A percentile compares a stretch with the other conserved stretches of the same genome.
phyloP scores from a whole-genome alignment of 1,140 invertebrate species.

The Leptinotarsa undecemlineata region DNA sequence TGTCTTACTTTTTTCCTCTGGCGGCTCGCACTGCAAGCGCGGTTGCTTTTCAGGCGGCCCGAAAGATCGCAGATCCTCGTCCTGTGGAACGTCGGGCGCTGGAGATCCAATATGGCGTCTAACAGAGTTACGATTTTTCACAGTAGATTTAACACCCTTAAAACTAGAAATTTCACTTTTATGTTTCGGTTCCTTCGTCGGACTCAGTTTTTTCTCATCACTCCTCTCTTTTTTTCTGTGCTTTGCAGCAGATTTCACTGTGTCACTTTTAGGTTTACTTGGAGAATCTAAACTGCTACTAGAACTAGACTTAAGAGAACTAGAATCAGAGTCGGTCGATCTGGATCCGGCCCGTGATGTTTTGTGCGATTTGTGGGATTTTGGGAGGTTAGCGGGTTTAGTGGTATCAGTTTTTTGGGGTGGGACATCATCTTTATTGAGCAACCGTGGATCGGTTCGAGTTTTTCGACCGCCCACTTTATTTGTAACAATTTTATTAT shows the following conservation, averaged over 20 bases:
- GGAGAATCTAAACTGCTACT: conserved; percentile 37
- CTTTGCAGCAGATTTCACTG: conserved; percentile 27
- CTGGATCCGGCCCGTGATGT: not conserved
- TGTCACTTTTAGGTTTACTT: conserved; percentile 43
- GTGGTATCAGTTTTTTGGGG: conserved; percentile 42
- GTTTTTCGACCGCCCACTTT: conserved; percentile 49
- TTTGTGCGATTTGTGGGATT: conserved; percentile 46
- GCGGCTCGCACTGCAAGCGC: conserved; percentile 47
- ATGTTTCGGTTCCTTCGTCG: conserved; percentile 7
- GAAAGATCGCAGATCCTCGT: conserved; percentile 65
- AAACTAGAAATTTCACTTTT: conserved; percentile 33
- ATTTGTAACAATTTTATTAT: conserved; percentile 52
- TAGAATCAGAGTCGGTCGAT: conserved; percentile 6
- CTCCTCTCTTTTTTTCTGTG: conserved; percentile 40
- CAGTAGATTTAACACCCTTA: conserved; percentile 61
- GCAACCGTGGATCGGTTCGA: conserved; percentile 52
- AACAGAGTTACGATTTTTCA: conserved; percentile 67
- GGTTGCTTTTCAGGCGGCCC: conserved; percentile 48
- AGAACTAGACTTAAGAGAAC: conserved; percentile 29
- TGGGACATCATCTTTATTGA: conserved; percentile 45
- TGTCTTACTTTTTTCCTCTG: conserved; percentile 48
- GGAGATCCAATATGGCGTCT: conserved; percentile 61
- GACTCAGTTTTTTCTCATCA: conserved; percentile 22
- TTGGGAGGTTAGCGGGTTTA: conserved; percentile 53
- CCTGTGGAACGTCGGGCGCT: conserved; percentile 60